These are phyloP conservation scores for Trilocha varians DNA, from an alignment of 2,888 invertebrate species.

Conservation along the genomic window DNA sequence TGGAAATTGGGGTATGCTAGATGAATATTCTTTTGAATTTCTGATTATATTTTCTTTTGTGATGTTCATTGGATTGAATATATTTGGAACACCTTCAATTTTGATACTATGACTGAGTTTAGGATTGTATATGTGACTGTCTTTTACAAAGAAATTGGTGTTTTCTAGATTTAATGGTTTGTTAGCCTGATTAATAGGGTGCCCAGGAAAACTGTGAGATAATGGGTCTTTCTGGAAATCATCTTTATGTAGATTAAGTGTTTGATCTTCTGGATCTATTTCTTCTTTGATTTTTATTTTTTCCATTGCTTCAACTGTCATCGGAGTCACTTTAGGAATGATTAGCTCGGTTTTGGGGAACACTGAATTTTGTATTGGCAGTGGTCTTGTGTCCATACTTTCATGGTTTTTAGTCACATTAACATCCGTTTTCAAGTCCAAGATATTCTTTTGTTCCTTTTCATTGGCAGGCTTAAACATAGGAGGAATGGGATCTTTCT, in stretches of 20 bases:
- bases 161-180: conserved; percentile 63
- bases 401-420: conserved; percentile 39
- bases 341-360: conserved; percentile 76
- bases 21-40: conserved; percentile 55
- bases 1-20: conserved; percentile 52
- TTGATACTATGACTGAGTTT: conserved; percentile 59
- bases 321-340: conserved; percentile 74
- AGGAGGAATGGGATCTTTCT: conserved; percentile 50
- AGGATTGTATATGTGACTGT: conserved; percentile 59
- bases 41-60: conserved; percentile 58
- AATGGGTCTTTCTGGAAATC: conserved; percentile 63
- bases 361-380: conserved; percentile 34
- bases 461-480: conserved; percentile 42
- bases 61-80: conserved; percentile 61
- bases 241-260: conserved; percentile 56
- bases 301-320: conserved; percentile 63
- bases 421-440: conserved; percentile 59
- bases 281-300: conserved; percentile 70
- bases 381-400: conserved; percentile 39
- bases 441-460: conserved; percentile 49
- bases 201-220: conserved; percentile 55
- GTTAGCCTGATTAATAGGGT: conserved; percentile 44
- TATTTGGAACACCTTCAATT: conserved; percentile 57
- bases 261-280: conserved; percentile 59
- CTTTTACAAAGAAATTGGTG: conserved; percentile 64